These are phyloP conservation scores for Arion vulgaris DNA, from an alignment of 1,140 invertebrate species.

Conservation along the genomic window DNA sequence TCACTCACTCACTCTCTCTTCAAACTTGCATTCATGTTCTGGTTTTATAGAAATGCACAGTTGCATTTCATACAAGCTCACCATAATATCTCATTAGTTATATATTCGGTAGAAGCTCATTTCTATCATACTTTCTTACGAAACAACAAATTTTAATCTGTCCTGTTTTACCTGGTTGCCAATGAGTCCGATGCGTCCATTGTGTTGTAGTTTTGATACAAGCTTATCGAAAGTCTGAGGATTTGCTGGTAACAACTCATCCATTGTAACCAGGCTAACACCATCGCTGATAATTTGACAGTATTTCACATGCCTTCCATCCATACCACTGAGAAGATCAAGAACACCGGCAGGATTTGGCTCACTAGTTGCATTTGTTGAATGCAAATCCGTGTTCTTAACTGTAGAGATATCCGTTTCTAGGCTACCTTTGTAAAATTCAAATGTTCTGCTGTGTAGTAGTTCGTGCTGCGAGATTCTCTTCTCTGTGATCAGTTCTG, in stretches of 20 bases:
- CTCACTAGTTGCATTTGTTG: conserved; percentile 19
- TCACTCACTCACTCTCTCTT: no score
- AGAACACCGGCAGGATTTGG: not conserved
- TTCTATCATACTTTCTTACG: no score
- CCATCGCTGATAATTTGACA: conserved; percentile 48
- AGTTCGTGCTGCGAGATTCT: conserved; percentile 48
- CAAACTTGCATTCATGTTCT: no score
- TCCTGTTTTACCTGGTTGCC: conserved; percentile 53
- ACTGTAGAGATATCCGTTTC: conserved; percentile 46
- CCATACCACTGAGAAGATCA: conserved; percentile 46
- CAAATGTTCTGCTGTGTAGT: conserved; percentile 13
- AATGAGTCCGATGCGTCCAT: conserved; percentile 52
- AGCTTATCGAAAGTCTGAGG: conserved; percentile 47
- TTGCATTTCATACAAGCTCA: no score
- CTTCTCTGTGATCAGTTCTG: conserved; percentile 55
- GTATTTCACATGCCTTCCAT: conserved; percentile 50
- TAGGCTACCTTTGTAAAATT: conserved; percentile 39
- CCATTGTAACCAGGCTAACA: conserved; percentile 42
- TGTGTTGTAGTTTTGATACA: conserved; percentile 47
- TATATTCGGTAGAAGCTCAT: no score
- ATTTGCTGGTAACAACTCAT: conserved; percentile 53
- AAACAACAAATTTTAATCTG: no score
- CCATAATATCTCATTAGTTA: no score
- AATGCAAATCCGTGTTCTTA: conserved; percentile 36
- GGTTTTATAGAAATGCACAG: no score